phyloP scores from a whole-genome alignment of 1,140 invertebrate species.

The Pinna nobilis region DNA sequence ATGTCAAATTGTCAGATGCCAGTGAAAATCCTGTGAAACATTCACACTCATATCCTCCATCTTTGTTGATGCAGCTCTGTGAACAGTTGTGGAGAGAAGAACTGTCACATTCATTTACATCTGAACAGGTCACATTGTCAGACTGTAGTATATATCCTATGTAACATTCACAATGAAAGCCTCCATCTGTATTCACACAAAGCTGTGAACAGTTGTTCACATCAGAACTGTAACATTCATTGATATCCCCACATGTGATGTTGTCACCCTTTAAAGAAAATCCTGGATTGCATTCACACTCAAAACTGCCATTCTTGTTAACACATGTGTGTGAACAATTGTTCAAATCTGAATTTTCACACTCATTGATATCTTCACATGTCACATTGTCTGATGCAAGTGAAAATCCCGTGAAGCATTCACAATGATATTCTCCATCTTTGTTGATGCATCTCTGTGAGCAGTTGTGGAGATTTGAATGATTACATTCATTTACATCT shows the following conservation, averaged over 20 bases:
- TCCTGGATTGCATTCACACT: conserved; percentile 6
- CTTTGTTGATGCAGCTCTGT: not conserved
- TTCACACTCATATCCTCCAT: conserved; percentile 2
- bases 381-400: conserved; percentile 15
- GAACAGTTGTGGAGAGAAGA: not conserved
- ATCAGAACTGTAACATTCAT: conserved; percentile 7
- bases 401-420: not conserved
- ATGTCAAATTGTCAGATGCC: not conserved
- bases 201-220: not conserved
- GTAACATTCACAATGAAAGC: not conserved
- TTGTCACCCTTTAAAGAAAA: not conserved
- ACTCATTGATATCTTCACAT: conserved; percentile 7
- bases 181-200: not conserved
- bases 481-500: conserved; percentile 8
- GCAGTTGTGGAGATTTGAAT: not conserved
- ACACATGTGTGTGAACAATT: not conserved
- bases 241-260: not conserved
- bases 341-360: conserved; percentile 1
- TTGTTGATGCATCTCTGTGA: conserved; percentile 6
- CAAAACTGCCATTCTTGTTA: conserved; percentile 1
- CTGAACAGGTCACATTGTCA: conserved; percentile 2
- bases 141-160: not conserved
- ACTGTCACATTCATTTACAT: conserved; percentile 6
- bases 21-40: not conserved
- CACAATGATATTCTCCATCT: conserved; percentile 1